Percentiles rank a stretch among this genome's conserved stretches.
Conservation (phyloP, 2,113 vertebrate genomes). For the Genyomyrus donnyi region DNA sequence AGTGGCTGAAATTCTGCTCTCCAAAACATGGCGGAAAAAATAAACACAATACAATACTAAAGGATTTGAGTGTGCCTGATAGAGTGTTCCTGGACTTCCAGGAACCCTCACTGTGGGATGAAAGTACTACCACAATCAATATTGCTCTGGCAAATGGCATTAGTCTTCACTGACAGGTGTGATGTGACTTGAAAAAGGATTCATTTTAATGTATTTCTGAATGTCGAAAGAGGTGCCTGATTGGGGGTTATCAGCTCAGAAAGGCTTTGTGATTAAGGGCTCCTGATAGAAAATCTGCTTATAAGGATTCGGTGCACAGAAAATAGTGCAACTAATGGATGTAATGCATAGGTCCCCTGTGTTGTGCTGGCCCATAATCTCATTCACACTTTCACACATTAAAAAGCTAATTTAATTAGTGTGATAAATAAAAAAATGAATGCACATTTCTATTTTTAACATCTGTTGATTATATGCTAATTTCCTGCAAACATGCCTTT, state of each 20-base stretch:
- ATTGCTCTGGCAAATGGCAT: conserved; percentile 13
- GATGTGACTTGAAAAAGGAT: conserved; percentile 21
- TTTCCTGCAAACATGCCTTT: background rate
- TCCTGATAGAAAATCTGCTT: conserved; percentile 3
- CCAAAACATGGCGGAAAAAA: background rate
- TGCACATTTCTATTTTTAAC: background rate
- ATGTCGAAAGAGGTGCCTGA: conserved; percentile 15
- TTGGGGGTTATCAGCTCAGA: background rate
- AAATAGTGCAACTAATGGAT: conserved; percentile 15
- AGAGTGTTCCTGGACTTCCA: conserved; percentile 19
- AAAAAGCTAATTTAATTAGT: background rate
- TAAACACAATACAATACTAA: background rate
- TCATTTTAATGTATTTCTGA: conserved; percentile 15
- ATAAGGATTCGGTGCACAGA: background rate
- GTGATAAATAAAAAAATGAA: background rate
- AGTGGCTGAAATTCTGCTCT: background rate
- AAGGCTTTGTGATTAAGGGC: conserved; percentile 10
- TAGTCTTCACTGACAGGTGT: conserved; percentile 20
- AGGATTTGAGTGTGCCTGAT: background rate
- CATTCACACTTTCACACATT: background rate
- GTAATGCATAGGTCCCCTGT: conserved; percentile 6
- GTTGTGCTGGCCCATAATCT: conserved; percentile 2
- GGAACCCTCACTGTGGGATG: background rate
- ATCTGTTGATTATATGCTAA: background rate
- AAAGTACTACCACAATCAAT: conserved; percentile 9